Evolutionary conservation across 2,888 invertebrate species (phyloP).

Genomic region (Nebria brevicollis): DNA sequence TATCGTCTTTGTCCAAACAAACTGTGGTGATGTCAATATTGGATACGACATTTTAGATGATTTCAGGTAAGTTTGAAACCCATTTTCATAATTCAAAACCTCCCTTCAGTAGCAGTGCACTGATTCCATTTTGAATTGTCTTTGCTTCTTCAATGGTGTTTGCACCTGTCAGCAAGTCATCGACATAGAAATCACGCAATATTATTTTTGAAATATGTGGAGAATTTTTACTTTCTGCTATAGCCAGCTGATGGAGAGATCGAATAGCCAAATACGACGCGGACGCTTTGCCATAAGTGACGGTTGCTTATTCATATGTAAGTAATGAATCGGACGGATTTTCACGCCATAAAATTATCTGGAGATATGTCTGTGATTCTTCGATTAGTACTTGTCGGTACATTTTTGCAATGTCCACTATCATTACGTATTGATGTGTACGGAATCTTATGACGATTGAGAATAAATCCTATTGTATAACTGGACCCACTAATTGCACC

Average conservation of each 20-base stretch:
- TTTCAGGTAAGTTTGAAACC: no score
- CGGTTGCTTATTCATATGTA: conserved; percentile 41
- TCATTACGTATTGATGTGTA: conserved; percentile 14
- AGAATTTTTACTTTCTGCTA: background rate
- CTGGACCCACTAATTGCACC: background rate
- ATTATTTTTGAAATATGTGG: no score
- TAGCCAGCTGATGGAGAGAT: conserved; percentile 42
- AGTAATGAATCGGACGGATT: conserved; percentile 27
- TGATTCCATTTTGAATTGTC: no score
- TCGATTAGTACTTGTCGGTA: conserved; percentile 51
- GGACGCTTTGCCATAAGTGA: conserved; percentile 48
- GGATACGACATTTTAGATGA: no score
- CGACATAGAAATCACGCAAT: no score
- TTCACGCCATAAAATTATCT: conserved; percentile 50
- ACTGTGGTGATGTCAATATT: no score
- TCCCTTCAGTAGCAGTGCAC: no score
- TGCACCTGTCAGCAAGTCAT: no score
- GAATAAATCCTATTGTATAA: conserved; percentile 9
- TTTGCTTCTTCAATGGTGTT: no score
- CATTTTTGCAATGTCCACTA: conserved; percentile 52
- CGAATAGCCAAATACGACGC: conserved; percentile 49
- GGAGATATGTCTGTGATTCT: conserved; percentile 46
- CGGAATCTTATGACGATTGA: conserved; percentile 7
- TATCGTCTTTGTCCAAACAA: no score
- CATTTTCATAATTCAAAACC: no score